Evolutionary conservation across 2,888 invertebrate genomes (phyloP), one percentile per base, ranked within the genome.

Genomic region (Drosophila acutilabella): DNA sequence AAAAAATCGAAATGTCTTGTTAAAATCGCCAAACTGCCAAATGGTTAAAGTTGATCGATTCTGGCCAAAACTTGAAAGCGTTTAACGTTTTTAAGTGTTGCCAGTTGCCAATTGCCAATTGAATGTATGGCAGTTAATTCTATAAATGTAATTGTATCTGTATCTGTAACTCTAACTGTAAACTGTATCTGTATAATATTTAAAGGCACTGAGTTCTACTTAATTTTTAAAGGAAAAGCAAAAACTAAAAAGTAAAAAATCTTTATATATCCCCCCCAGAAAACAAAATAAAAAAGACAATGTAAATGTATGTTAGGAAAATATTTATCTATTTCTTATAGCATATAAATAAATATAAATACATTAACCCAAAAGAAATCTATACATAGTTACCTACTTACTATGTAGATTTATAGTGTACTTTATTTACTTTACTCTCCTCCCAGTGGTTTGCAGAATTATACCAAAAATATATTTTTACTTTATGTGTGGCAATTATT

Each of bases 151-250:
- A 36, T 16, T 26, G 20, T 62, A 51, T 51, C 60, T 64, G 13
- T 58, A 52, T 48, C 50, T 67, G 36, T 56, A 64, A 53, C 57
- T 64, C 10, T 58, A 52, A 50, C 50, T 67, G 41, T 56, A 64
- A 53, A 52, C 53, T 57, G 11, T 33, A 65, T 78, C 73, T 88
- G 80, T 84, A 81, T 70, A 85, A 80, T 81, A 81, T 73, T 82
- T 70, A 90, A 91, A 85, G 91, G 91, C 91, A 91, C 91, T 91
- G 91, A 90, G 90, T 88, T 84, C 89, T 92, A 91, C 92, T 92
- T 91, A 91, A 91, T 89, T 91, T 88, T 82, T 81, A 72, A 73
- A 51, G 40, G 53, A 47, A 74, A 72, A 52, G 23, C 53, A 51
- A 65, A 71, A 76, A 57, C 33, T 56, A 61, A 76, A 75, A 36